Percentiles rank a stretch among this genome's conserved stretches.
phyloP scores from a whole-genome alignment of 1,140 invertebrate species.

The Radopholus similis region DNA sequence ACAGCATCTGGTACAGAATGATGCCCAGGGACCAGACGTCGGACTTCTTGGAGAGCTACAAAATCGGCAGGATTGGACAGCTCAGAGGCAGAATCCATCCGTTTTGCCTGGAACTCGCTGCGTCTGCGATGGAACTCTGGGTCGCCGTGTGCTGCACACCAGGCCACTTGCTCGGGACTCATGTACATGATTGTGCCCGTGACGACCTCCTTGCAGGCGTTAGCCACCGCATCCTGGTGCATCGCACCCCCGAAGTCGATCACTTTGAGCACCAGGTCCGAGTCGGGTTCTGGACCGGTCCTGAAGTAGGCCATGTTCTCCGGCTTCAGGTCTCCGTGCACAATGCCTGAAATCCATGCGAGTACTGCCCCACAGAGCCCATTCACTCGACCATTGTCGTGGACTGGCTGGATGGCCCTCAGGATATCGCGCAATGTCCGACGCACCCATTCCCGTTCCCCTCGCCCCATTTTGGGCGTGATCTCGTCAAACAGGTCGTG shows the following conservation, averaged over 20 bases:
- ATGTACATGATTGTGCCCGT: constrained; percentile 19
- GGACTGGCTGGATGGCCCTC: constrained; percentile 5
- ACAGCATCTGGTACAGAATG: constrained; percentile 17
- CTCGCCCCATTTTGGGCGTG: constrained; percentile 3
- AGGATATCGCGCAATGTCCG: constrained; percentile 5
- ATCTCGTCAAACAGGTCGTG: constrained; percentile 18
- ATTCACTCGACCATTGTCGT: background rate
- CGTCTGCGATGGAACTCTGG: background rate
- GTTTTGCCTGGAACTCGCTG: constrained; percentile 2
- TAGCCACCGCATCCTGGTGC: background rate
- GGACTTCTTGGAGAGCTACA: constrained; percentile 9
- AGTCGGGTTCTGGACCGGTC: background rate
- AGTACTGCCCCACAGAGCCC: background rate
- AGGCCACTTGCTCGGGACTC: constrained; percentile 17
- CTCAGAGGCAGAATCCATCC: background rate
- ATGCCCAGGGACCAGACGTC: constrained; percentile 12
- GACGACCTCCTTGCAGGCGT: constrained; percentile 10
- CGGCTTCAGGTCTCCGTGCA: constrained; percentile 13
- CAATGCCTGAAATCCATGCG: background rate
- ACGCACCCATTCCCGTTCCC: constrained; percentile 4
- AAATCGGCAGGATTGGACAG: background rate
- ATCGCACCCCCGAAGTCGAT: constrained; percentile 18
- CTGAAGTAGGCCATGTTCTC: constrained; percentile 18
- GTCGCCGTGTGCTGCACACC: background rate
- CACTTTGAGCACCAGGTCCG: constrained; percentile 3